Evolutionary conservation across 2,797 vertebrate genomes (phyloP).

Genomic region (Heterohyrax brucei): DNA sequence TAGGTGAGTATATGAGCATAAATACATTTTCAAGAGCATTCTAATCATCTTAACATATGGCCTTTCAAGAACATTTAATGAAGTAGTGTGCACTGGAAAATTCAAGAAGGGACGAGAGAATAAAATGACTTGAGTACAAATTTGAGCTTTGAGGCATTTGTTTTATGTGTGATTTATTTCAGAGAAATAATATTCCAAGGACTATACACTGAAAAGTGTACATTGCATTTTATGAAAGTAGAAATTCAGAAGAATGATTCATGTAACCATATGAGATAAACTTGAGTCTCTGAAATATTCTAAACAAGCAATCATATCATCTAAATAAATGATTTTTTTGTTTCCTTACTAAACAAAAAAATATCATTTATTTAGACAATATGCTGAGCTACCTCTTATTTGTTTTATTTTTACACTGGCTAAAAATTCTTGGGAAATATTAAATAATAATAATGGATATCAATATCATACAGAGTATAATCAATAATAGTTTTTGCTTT

Average conservation of each 20-base stretch:
- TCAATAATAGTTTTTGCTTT: neutral
- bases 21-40: neutral
- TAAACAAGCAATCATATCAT: neutral
- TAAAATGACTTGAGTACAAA: neutral
- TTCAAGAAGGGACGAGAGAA: neutral
- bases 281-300: neutral
- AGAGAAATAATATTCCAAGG: neutral
- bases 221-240: neutral
- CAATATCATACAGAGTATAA: neutral
- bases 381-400: neutral
- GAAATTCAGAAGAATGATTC: neutral
- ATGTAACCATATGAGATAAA: neutral
- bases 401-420: slow-evolving; percentile 15
- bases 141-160: neutral
- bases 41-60: neutral
- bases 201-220: neutral
- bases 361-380: no score
- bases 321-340: neutral
- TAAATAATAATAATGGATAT: neutral
- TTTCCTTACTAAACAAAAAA: neutral
- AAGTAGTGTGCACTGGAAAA: neutral
- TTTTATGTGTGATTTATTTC: neutral
- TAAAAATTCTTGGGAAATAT: neutral
- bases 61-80: neutral
- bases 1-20: neutral